A percentile compares a stretch with the other conserved stretches of the same genome.
phyloP scores from a whole-genome alignment of 2,797 vertebrate species.

The Syngnathus acus region DNA sequence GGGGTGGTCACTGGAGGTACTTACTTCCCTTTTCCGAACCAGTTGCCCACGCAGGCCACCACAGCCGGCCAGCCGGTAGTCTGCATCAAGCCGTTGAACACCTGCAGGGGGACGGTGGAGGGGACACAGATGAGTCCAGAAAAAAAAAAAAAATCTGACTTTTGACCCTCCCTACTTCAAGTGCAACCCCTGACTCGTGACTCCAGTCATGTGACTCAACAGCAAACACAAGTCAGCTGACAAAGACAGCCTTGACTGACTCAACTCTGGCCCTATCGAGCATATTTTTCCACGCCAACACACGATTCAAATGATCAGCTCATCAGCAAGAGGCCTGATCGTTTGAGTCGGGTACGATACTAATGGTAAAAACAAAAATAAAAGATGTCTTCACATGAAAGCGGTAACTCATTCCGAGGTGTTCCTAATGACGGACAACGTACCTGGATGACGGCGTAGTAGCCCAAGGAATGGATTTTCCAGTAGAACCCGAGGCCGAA shows the following conservation, averaged over 20 bases:
- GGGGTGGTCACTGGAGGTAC: conserved; percentile 36
- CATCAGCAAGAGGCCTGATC: no score
- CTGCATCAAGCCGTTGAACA: conserved; percentile 86
- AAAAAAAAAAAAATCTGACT: not conserved
- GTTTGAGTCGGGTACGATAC: no score
- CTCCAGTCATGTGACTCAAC: conserved; percentile 30
- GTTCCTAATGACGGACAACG: not conserved
- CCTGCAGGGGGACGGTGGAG: conserved; percentile 54
- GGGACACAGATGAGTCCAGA: not conserved
- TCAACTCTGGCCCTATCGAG: no score
- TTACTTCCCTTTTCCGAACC: conserved; percentile 98
- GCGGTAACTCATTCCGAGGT: not conserved
- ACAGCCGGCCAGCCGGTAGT: conserved; percentile 94
- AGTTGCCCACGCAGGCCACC: conserved; percentile 90
- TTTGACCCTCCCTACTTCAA: not conserved
- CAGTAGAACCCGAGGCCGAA: conserved; percentile 90
- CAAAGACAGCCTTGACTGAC: not conserved
- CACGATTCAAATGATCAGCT: no score
- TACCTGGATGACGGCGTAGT: conserved; percentile 89
- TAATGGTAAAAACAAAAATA: no score
- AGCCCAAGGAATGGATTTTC: conserved; percentile 86
- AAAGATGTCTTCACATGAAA: not conserved
- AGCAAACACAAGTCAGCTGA: conserved; percentile 19
- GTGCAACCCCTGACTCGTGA: not conserved
- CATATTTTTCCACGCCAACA: no score